These are phyloP conservation scores for Enteromius paludinosus DNA, from an alignment of 2,797 vertebrate genomes.

Conservation along the genomic window DNA sequence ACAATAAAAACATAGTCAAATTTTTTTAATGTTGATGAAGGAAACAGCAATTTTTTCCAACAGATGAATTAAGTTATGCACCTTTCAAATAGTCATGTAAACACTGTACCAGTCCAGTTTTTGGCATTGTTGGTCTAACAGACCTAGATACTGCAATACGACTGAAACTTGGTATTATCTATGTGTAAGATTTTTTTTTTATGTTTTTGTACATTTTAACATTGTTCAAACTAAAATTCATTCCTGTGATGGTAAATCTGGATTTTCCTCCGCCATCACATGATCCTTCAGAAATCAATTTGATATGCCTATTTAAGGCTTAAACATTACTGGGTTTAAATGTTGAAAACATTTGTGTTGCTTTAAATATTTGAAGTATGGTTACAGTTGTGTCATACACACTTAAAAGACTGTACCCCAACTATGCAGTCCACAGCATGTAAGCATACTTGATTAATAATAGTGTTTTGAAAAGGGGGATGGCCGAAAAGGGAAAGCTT, in stretches of 20 bases:
- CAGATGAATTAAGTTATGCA: neutral
- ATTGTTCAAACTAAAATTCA: neutral
- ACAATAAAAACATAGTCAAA: neutral
- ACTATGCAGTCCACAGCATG: neutral
- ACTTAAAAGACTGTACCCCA: neutral
- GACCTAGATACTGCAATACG: no score
- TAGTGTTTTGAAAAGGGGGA: neutral
- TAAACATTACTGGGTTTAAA: neutral
- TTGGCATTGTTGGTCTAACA: no score
- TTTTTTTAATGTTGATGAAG: neutral
- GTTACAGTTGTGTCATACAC: neutral
- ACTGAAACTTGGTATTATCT: no score
- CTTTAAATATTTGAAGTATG: neutral
- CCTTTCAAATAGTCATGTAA: neutral
- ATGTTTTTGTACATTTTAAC: neutral
- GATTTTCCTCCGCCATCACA: neutral
- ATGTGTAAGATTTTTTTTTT: no score
- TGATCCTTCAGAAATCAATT: neutral
- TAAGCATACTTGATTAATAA: no score
- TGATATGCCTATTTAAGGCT: neutral
- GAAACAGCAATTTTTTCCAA: neutral
- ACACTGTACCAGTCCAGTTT: no score
- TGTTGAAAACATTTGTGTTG: neutral
- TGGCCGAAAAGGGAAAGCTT: slow-evolving; percentile 31
- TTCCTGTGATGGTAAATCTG: neutral